These are phyloP conservation scores for Eupithecia abbreviata DNA, from an alignment of 2,888 invertebrate genomes.

Conservation along the genomic window DNA sequence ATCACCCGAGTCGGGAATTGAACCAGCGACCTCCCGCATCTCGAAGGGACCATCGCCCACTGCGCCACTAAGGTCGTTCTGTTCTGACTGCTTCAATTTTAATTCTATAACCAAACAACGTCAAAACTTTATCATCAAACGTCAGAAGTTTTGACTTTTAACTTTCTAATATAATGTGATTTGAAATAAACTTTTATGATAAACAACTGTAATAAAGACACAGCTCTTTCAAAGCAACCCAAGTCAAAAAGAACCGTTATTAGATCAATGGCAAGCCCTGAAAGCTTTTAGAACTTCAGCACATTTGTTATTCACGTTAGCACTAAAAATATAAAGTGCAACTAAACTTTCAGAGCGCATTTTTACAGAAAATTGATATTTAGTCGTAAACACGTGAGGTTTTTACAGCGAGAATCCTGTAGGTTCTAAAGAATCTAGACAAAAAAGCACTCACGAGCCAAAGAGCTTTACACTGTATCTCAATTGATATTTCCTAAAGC, in stretches of 20 bases:
- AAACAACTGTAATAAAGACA: background rate
- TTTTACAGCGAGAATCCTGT: slow-evolving; percentile 10
- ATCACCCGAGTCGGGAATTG: background rate
- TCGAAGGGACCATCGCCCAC: background rate
- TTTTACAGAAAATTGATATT: slow-evolving; percentile 17
- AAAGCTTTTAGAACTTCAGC: slow-evolving; percentile 30
- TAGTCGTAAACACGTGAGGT: slow-evolving; percentile 5
- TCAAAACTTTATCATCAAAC: background rate
- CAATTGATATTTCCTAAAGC: slow-evolving; percentile 69
- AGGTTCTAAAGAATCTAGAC: slow-evolving; percentile 28
- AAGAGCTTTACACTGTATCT: slow-evolving; percentile 14
- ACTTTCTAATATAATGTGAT: background rate
- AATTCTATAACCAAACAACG: slow-evolving; percentile 2
- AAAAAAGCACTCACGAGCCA: slow-evolving; percentile 28
- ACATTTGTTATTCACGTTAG: slow-evolving; percentile 22
- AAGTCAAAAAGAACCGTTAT: slow-evolving; percentile 18
- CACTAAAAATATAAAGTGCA: slow-evolving; percentile 23
- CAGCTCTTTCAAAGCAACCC: slow-evolving; percentile 4
- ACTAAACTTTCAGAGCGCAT: slow-evolving; percentile 12
- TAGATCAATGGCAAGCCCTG: slow-evolving; percentile 14
- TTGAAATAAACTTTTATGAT: background rate
- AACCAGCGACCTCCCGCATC: background rate
- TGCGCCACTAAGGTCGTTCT: background rate
- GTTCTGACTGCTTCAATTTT: background rate
- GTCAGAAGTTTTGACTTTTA: background rate